Evolutionary conservation across 2,888 invertebrate species (phyloP).

Genomic region (Pandemis heparana): DNA sequence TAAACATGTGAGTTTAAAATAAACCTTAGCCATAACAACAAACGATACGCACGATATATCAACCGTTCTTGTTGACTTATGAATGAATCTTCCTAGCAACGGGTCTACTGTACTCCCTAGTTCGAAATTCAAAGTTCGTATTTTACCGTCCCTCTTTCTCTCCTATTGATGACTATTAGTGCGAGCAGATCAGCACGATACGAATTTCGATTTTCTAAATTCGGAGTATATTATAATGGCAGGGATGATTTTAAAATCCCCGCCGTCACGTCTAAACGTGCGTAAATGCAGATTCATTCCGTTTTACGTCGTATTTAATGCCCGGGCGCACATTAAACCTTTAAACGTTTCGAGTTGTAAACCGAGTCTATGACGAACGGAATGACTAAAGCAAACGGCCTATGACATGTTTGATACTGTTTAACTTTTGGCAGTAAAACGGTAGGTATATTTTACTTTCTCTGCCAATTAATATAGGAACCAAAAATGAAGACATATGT

Average conservation of each 20-base stretch:
- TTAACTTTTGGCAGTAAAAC: slow-evolving; percentile 32
- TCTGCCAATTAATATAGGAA: background rate
- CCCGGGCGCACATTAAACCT: slow-evolving; percentile 50
- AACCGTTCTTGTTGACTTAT: background rate
- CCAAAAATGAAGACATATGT: background rate
- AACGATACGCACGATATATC: background rate
- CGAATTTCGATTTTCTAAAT: too few species aligned
- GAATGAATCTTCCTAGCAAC: background rate
- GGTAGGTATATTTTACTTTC: slow-evolving; percentile 19
- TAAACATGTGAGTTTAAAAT: background rate
- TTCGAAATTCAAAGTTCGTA: too few species aligned
- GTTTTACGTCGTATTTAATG: slow-evolving; percentile 63
- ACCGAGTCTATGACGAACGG: slow-evolving; percentile 50
- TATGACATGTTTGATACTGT: slow-evolving; percentile 39
- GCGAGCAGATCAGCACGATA: too few species aligned
- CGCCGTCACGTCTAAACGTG: slow-evolving; percentile 49
- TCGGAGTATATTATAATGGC: too few species aligned
- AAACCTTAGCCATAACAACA: background rate
- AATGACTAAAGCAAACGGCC: slow-evolving; percentile 46
- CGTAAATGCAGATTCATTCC: slow-evolving; percentile 53
- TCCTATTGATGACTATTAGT: too few species aligned
- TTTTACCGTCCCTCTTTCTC: too few species aligned
- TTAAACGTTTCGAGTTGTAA: slow-evolving; percentile 57
- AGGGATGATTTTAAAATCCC: slow-evolving; percentile 25
- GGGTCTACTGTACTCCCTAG: too few species aligned